Evolutionary conservation across 2,888 invertebrate species (phyloP).

Genomic region (Trisateles emortualis): DNA sequence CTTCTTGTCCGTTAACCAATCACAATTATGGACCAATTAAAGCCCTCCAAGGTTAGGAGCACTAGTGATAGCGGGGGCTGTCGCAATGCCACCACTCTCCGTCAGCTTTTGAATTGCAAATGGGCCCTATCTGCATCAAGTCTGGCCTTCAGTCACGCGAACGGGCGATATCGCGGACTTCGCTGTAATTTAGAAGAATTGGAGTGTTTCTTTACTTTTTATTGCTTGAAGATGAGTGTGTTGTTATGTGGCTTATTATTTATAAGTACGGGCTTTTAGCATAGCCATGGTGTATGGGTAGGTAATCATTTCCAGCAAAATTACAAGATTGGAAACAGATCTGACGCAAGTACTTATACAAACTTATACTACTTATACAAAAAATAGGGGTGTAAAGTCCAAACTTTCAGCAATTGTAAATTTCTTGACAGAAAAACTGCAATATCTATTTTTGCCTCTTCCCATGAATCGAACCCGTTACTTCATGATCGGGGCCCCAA

Average conservation of each 20-base stretch:
- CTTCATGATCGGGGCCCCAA: no score
- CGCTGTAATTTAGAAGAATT: constrained; percentile 40
- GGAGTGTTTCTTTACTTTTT: constrained; percentile 27
- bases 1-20: constrained; percentile 13
- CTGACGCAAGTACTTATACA: no score
- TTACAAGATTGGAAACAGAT: no score
- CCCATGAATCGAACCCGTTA: no score
- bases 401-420: no score
- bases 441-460: no score
- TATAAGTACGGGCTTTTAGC: no score
- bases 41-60: constrained; percentile 40
- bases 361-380: no score
- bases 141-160: constrained; percentile 61
- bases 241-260: constrained; percentile 1
- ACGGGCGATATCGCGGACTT: constrained; percentile 57
- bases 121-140: constrained; percentile 53
- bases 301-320: no score
- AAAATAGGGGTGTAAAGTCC: no score
- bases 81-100: constrained; percentile 52
- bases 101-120: constrained; percentile 60
- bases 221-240: constrained; percentile 6
- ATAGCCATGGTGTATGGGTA: no score
- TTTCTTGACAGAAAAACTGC: no score
- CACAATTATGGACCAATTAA: constrained; percentile 50
- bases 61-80: constrained; percentile 51